Evolutionary conservation across 2,113 vertebrate species (phyloP), one percentile per base, ranked within the genome.

Genomic region (Xyrauchen texanus): DNA sequence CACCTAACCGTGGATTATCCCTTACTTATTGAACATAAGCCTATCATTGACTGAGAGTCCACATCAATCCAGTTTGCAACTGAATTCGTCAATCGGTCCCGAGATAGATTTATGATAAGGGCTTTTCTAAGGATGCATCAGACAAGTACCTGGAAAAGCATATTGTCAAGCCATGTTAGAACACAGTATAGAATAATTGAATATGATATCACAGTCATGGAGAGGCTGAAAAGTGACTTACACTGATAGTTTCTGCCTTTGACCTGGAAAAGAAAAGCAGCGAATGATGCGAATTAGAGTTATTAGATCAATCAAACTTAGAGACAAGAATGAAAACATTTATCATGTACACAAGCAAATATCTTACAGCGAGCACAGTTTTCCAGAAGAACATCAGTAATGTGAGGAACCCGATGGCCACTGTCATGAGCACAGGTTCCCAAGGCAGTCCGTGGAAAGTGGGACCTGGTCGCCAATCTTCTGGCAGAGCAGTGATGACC

Each of bases 181-280:
- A 34, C 21, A 1, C 21, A 3, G 21, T 34, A 34, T 34, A 34
- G 21, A 34, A 34, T 34, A 34, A 34, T 34, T 34, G n/a, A n/a
- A n/a, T 34, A 34, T 34, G 21, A 34, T 34, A 3, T 49, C 9
- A 67, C 45, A 61, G 47, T 57, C n/a, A 2, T 57, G 7, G 4
- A 0, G 8, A 47, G 57, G 34, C 10, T 3, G 47, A 42, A 4
- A 15, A 13, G 21, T 80, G 68, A 90, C 92, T 91, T 94, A 99
- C 98, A 93, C 82, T 96, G 94, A 87, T 97, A 99, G 11, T 92
- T 88, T 90, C 89, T 95, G 86, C 89, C 94, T 87, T 96, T 98
- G 8, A 99, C 93, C 98, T 99, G 83, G 3, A 91, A 52, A 34
- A 34, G 21, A 34, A 34, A 34, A 34, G 6, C 84, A 8, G 64